A percentile compares a stretch with the other conserved stretches of the same genome.
Evolutionary conservation across 2,888 invertebrate genomes (phyloP).

Genomic region (Cryptus armator): DNA sequence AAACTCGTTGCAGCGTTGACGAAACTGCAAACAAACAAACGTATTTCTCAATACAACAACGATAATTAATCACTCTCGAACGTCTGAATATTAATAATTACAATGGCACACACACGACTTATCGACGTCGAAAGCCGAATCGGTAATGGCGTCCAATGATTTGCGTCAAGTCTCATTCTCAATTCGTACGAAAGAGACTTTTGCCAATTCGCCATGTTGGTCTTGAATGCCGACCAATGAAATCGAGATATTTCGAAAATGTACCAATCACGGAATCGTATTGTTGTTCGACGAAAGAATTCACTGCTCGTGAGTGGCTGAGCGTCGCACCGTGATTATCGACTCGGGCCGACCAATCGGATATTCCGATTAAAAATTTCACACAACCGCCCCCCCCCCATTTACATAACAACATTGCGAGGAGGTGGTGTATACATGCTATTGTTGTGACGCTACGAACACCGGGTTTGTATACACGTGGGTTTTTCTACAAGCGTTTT

Average conservation of each 20-base stretch:
- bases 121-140: constrained; percentile 37
- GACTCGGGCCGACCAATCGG: background rate
- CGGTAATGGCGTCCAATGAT: constrained; percentile 45
- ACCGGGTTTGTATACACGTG: too few relatives aligned
- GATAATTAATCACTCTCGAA: background rate
- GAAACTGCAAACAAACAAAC: background rate
- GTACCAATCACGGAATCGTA: background rate
- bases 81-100: background rate
- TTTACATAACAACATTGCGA: too few relatives aligned
- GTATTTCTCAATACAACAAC: background rate
- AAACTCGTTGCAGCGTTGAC: background rate
- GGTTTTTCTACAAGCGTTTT: too few relatives aligned
- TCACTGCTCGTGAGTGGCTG: background rate
- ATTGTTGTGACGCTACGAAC: too few relatives aligned
- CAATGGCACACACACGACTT: background rate
- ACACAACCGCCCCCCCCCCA: too few relatives aligned
- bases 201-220: background rate
- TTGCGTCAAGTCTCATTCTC: background rate
- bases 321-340: background rate
- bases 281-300: background rate
- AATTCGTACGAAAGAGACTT: background rate
- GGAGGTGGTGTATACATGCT: too few relatives aligned
- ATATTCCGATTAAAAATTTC: too few relatives aligned
- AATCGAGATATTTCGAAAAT: background rate
- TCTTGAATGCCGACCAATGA: background rate